Evolutionary conservation across 1,140 invertebrate genomes (phyloP).

Genomic region (Aphelinus certus): DNA sequence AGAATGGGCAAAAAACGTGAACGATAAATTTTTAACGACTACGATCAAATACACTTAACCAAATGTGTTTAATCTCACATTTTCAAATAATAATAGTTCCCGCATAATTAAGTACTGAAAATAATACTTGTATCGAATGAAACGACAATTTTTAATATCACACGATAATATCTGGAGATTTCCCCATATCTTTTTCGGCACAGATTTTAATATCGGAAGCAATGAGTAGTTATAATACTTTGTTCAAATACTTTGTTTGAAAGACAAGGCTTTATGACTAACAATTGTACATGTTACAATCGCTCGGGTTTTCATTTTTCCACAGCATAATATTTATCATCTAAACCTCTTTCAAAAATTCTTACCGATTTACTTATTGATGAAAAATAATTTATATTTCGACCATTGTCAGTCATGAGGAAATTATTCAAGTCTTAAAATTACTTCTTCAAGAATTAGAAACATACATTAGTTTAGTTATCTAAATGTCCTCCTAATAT

Average conservation of each 20-base stretch:
- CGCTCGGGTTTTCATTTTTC: slow-evolving; percentile 7
- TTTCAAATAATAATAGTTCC: too few species aligned
- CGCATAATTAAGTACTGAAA: too few species aligned
- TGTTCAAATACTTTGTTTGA: slow-evolving; percentile 26
- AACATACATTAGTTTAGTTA: background rate
- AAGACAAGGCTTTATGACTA: too few species aligned
- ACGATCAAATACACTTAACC: background rate
- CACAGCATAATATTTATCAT: background rate
- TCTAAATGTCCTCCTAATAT: slow-evolving; percentile 5
- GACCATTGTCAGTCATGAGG: slow-evolving; percentile 46
- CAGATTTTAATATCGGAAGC: background rate
- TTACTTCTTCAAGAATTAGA: slow-evolving; percentile 6
- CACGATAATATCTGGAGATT: slow-evolving; percentile 49
- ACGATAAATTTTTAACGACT: background rate
- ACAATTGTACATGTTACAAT: background rate
- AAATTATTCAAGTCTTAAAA: slow-evolving; percentile 6
- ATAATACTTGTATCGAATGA: slow-evolving; percentile 3
- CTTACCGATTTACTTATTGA: slow-evolving; percentile 39
- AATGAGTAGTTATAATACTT: slow-evolving; percentile 22
- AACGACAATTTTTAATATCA: slow-evolving; percentile 56
- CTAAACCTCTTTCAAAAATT: slow-evolving; percentile 2
- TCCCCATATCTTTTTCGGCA: slow-evolving; percentile 17
- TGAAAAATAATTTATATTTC: slow-evolving; percentile 25
- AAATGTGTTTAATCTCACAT: background rate
- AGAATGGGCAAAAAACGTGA: background rate